Evolutionary conservation across 1,140 invertebrate species (phyloP).

Genomic region (Conus ventricosus): DNA sequence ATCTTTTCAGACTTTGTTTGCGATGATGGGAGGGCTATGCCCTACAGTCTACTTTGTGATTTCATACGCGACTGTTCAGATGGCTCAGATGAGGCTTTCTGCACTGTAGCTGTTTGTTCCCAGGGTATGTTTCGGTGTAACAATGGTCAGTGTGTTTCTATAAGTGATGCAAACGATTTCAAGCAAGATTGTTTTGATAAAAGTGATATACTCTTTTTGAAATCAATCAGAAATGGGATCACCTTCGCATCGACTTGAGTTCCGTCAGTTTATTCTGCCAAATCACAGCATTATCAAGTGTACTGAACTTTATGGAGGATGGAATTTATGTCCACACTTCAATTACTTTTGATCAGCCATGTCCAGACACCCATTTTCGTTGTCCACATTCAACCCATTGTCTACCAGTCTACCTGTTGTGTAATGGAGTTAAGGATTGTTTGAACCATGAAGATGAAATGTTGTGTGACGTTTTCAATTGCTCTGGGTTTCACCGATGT

Average conservation of each 20-base stretch:
- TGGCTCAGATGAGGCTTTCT: constrained; percentile 13
- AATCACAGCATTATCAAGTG: too few species aligned
- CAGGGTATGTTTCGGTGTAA: background rate
- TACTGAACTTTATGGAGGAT: background rate
- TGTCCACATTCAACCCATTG: background rate
- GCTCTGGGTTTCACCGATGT: constrained; percentile 33
- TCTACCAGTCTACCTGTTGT: background rate
- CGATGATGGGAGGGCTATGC: background rate
- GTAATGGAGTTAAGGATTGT: constrained; percentile 26
- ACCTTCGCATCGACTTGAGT: too few species aligned
- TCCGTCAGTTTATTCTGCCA: too few species aligned
- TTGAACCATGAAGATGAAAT: background rate
- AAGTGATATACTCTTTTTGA: background rate
- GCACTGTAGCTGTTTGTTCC: background rate
- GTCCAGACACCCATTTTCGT: constrained; percentile 21
- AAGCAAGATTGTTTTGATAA: background rate
- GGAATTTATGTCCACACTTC: background rate
- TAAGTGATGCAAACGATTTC: background rate
- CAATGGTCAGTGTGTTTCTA: constrained; percentile 13
- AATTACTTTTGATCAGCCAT: background rate
- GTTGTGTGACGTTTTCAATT: constrained; percentile 5
- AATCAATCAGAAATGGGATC: too few species aligned
- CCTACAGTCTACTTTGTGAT: constrained; percentile 20
- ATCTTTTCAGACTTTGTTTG: background rate
- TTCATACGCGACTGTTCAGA: constrained; percentile 4